A percentile compares a stretch with the other conserved stretches of the same genome.
phyloP scores from a whole-genome alignment of 2,888 invertebrate species.

The Melanostoma mellinum region DNA sequence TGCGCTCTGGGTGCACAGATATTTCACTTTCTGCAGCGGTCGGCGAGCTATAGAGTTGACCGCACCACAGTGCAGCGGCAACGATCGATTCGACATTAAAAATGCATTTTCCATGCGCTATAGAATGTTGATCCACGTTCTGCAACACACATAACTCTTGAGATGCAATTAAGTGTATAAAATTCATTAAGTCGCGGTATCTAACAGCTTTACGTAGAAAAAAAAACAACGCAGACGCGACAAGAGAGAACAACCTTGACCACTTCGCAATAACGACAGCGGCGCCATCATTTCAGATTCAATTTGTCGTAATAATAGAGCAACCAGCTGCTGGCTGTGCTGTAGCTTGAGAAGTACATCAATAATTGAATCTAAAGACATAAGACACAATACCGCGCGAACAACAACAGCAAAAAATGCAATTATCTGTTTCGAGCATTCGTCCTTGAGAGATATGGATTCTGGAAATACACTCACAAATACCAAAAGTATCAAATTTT shows the following conservation, averaged over 20 bases:
- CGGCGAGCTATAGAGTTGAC: constrained; percentile 33
- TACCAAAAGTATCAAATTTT: constrained; percentile 30
- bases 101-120: constrained; percentile 50
- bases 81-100: constrained; percentile 31
- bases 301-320: constrained; percentile 72
- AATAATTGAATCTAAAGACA: constrained; percentile 58
- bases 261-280: constrained; percentile 43
- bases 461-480: constrained; percentile 27
- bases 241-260: constrained; percentile 63
- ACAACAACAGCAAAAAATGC: constrained; percentile 34
- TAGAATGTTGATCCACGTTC: constrained; percentile 50
- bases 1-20: constrained; percentile 11
- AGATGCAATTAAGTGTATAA: constrained; percentile 66
- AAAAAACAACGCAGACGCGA: not conserved
- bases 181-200: constrained; percentile 64
- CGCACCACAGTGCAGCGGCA: constrained; percentile 5
- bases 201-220: constrained; percentile 45
- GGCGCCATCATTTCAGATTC: constrained; percentile 70
- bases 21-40: constrained; percentile 36
- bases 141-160: constrained; percentile 49
- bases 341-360: constrained; percentile 1
- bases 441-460: constrained; percentile 62
- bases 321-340: constrained; percentile 48
- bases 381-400: constrained; percentile 4
- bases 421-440: constrained; percentile 47